Conservation (phyloP, 92 coral and sea anemone species). For the Zoanthus solanderi region DNA sequence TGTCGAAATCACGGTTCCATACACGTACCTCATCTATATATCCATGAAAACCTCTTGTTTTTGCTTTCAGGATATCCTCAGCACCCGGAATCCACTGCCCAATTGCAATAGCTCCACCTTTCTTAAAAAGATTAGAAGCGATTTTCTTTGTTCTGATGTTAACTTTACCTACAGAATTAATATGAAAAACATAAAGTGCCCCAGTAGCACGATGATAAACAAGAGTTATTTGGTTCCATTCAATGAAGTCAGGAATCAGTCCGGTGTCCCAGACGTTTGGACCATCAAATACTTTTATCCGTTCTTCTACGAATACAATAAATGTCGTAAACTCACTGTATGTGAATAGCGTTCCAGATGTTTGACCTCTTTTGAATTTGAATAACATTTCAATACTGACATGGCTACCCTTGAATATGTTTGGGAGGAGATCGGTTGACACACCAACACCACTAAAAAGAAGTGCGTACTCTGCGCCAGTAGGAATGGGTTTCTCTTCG, state of each 20-base stretch:
- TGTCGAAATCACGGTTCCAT: constrained; percentile 67
- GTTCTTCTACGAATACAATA: constrained; percentile 30
- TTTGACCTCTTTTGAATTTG: constrained; percentile 28
- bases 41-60: constrained; percentile 60
- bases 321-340: constrained; percentile 67
- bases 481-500: constrained; percentile 49
- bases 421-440: constrained; percentile 63
- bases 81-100: constrained; percentile 79
- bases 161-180: constrained; percentile 37
- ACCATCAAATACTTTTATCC: constrained; percentile 46
- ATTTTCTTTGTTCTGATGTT: constrained; percentile 39
- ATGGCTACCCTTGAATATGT: constrained; percentile 56
- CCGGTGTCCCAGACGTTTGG: constrained; percentile 49
- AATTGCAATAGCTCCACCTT: constrained; percentile 61
- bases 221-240: constrained; percentile 68
- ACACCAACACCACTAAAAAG: constrained; percentile 65
- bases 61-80: constrained; percentile 40
- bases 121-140: constrained; percentile 51
- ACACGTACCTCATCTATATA: constrained; percentile 73
- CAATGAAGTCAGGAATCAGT: constrained; percentile 27
- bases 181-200: constrained; percentile 53
- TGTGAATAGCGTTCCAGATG: constrained; percentile 64
- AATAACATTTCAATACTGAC: constrained; percentile 63
- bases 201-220: constrained; percentile 70
- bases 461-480: constrained; percentile 75